phyloP scores from a whole-genome alignment of 2,113 vertebrate species.

The Macrotis lagotis region DNA sequence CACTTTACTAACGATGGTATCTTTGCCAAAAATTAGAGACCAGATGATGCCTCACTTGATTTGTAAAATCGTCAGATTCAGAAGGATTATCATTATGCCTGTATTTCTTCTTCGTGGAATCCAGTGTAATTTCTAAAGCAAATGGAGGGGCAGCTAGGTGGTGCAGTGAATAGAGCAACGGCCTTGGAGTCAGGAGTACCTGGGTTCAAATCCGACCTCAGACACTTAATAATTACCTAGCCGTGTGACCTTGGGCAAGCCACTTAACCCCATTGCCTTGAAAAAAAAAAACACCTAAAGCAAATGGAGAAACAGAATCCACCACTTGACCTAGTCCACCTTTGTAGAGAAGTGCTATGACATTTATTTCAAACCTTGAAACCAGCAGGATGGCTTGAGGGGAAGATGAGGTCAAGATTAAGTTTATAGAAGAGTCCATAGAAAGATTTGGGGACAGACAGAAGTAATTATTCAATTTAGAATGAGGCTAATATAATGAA shows the following conservation, averaged over 20 bases:
- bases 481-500: not conserved
- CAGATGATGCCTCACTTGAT: not conserved
- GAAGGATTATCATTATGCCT: not conserved
- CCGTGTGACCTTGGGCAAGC: no score
- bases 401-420: not conserved
- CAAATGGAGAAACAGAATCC: not conserved
- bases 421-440: not conserved
- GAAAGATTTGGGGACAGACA: not conserved
- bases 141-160: no score
- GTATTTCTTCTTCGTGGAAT: not conserved
- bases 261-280: no score
- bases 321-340: not conserved
- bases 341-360: not conserved
- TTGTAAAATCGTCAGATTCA: not conserved
- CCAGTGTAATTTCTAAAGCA: not conserved
- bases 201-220: no score
- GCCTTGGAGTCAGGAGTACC: no score
- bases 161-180: no score
- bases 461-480: not conserved
- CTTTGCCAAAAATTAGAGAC: not conserved
- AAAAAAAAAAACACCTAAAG: no score
- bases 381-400: not conserved
- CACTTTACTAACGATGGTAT: not conserved
- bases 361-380: not conserved
- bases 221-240: no score